These are phyloP conservation scores for Rhodophaea formosa DNA, from an alignment of 2,888 invertebrate genomes.

Conservation along the genomic window DNA sequence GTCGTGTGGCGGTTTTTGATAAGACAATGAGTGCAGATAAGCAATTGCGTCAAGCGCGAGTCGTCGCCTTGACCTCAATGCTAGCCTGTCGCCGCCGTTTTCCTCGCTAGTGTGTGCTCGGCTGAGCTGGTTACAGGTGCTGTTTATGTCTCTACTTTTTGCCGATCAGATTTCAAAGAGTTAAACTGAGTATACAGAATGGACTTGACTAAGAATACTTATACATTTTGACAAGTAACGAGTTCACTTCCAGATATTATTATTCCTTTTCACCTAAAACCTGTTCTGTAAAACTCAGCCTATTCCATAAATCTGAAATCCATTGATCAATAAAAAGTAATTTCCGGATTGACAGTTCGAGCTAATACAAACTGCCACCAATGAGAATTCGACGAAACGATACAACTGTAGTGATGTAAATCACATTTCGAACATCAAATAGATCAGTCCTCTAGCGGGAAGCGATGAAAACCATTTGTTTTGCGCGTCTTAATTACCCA, in stretches of 20 bases:
- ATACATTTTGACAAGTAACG: too few species aligned
- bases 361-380: neutral
- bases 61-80: constrained; percentile 70
- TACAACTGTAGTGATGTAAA: neutral
- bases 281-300: too few species aligned
- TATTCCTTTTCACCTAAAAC: too few species aligned
- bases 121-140: neutral
- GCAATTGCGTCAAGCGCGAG: constrained; percentile 58
- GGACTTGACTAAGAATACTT: neutral
- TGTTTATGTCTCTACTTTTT: neutral
- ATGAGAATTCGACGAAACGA: constrained; percentile 3
- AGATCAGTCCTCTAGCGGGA: constrained; percentile 7
- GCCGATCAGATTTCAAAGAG: too few species aligned
- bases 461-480: constrained; percentile 8
- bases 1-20: constrained; percentile 35
- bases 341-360: neutral
- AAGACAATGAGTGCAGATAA: constrained; percentile 48
- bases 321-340: too few species aligned
- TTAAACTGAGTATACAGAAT: neutral
- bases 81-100: constrained; percentile 30
- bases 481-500: neutral
- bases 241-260: too few species aligned
- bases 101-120: constrained; percentile 17
- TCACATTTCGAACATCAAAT: constrained; percentile 12
- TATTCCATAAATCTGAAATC: too few species aligned